Conservation (phyloP, 2,797 vertebrate genomes). For the Dendrocincla tyrannina region DNA sequence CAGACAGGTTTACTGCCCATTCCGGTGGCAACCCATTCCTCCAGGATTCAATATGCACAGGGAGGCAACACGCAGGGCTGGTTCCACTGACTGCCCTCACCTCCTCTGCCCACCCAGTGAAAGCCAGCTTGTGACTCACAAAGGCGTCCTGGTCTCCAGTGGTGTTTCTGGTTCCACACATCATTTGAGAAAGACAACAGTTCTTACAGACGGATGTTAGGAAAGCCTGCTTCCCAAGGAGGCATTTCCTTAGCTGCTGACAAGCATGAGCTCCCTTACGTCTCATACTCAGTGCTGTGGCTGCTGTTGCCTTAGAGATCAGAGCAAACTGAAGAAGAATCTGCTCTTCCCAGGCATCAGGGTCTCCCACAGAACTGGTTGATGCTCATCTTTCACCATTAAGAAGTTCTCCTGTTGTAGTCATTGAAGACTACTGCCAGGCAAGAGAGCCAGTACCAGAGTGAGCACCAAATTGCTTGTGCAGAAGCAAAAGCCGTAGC, state of each 20-base stretch:
- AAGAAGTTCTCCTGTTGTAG: background rate
- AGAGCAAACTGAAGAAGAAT: background rate
- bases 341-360: background rate
- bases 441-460: background rate
- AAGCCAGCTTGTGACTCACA: background rate
- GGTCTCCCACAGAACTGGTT: background rate
- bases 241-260: background rate
- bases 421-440: background rate
- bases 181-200: background rate
- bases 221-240: background rate
- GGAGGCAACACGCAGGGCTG: fast-evolving
- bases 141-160: background rate
- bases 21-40: background rate
- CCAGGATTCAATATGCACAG: background rate
- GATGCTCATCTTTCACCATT: background rate
- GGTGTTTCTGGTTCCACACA: background rate
- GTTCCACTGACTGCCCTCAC: background rate
- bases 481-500: background rate
- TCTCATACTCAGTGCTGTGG: background rate
- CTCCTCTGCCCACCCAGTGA: background rate
- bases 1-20: background rate
- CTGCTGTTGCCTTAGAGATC: background rate
- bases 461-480: background rate
- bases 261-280: background rate
- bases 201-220: fast-evolving